A percentile compares a stretch with the other conserved stretches of the same genome.
phyloP scores from a whole-genome alignment of 2,888 invertebrate species.

The Rhagonycha lutea region DNA sequence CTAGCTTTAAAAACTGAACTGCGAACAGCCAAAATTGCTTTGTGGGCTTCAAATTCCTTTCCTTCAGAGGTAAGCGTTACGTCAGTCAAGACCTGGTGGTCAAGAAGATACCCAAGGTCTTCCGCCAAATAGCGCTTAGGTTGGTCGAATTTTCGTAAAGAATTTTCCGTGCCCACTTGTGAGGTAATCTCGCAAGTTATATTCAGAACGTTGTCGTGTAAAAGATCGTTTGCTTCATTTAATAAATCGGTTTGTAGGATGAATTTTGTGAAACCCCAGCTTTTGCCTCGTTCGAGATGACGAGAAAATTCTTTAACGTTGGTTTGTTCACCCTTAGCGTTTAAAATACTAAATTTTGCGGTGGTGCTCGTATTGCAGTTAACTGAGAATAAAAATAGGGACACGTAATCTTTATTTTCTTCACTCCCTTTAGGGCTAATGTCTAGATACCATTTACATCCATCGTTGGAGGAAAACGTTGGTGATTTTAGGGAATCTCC shows the following conservation, averaged over 20 bases:
- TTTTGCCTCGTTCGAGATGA: not conserved
- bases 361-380: not conserved
- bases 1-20: slow-evolving; percentile 96
- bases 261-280: not conserved
- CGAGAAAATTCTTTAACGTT: not conserved
- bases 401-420: not conserved
- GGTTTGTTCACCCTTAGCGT: not conserved
- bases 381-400: not conserved
- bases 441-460: not conserved
- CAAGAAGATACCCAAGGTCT: not conserved
- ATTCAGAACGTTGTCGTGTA: not conserved
- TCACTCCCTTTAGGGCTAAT: not conserved
- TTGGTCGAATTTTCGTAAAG: not conserved
- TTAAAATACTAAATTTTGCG: not conserved
- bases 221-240: not conserved
- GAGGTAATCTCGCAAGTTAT: not conserved
- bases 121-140: not conserved
- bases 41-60: slow-evolving; percentile 92
- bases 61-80: slow-evolving; percentile 54
- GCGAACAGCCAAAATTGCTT: slow-evolving; percentile 97
- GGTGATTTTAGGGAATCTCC: not conserved
- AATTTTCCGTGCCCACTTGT: not conserved
- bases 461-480: not conserved
- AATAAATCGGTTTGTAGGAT: not conserved
- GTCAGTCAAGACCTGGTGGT: not conserved